These are phyloP conservation scores for Bellardia pandia DNA, from an alignment of 2,888 invertebrate genomes.

Conservation along the genomic window DNA sequence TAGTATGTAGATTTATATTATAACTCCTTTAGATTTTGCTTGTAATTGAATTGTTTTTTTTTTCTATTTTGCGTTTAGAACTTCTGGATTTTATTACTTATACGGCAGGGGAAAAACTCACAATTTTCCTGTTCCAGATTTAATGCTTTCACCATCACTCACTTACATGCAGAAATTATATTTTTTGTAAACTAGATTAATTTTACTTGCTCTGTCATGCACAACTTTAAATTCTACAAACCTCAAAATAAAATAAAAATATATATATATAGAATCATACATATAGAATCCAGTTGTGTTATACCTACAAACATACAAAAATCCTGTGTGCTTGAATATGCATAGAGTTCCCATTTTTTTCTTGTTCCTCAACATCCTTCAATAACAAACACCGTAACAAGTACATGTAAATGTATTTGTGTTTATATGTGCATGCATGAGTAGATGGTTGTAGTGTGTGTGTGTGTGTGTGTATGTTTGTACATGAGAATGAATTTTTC, in stretches of 20 bases:
- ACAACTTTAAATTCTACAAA: conserved; percentile 45
- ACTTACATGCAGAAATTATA: background rate
- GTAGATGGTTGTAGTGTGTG: background rate
- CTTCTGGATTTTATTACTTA: conserved; percentile 29
- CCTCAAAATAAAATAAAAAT: conserved; percentile 21
- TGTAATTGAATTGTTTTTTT: background rate
- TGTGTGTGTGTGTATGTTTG: background rate
- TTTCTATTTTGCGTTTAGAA: background rate
- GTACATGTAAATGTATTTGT: conserved; percentile 1
- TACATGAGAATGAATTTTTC: background rate
- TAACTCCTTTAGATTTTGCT: no score
- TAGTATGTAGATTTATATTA: no score
- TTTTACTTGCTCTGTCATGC: conserved; percentile 50
- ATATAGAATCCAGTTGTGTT: background rate
- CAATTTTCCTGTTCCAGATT: background rate
- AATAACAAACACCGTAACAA: conserved; percentile 6
- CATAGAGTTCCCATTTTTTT: background rate
- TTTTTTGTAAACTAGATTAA: conserved; percentile 44
- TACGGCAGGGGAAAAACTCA: background rate
- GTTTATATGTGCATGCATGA: background rate
- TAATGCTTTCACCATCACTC: conserved; percentile 11
- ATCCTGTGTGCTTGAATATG: background rate
- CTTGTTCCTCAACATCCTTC: background rate
- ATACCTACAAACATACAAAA: background rate
- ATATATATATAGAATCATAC: conserved; percentile 4